phyloP scores from a whole-genome alignment of 2,888 invertebrate genomes.

The Melipona bicolor region DNA sequence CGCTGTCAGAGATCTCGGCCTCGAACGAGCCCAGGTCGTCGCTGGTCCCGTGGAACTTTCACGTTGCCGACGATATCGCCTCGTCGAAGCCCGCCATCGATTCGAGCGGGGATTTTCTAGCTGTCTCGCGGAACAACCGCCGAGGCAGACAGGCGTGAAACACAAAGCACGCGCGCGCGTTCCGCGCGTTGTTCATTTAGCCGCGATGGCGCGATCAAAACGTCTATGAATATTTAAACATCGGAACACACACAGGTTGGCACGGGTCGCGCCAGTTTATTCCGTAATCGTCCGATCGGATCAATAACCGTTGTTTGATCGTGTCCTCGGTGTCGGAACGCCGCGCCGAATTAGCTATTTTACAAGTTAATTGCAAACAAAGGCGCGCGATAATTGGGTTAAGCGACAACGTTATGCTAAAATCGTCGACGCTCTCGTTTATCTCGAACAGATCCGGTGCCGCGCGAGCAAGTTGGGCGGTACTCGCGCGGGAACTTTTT shows the following conservation, averaged over 20 bases:
- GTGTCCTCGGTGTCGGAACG: not conserved
- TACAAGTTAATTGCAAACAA: conserved; percentile 46
- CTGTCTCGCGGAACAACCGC: not conserved
- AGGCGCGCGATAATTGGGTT: conserved; percentile 28
- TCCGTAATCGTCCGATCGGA: conserved; percentile 15
- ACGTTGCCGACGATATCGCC: not conserved
- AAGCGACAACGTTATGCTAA: conserved; percentile 24
- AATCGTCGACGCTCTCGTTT: conserved; percentile 13
- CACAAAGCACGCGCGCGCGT: not conserved
- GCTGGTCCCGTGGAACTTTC: conserved; percentile 15
- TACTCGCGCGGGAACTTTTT: conserved; percentile 5
- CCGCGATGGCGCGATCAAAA: conserved; percentile 27
- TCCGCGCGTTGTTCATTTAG: not conserved
- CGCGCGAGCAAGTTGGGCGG: conserved; percentile 5
- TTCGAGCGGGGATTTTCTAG: not conserved
- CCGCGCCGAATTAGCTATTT: conserved; percentile 26
- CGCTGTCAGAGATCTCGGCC: conserved; percentile 25
- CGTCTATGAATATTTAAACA: conserved; percentile 44
- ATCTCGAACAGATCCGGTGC: not conserved
- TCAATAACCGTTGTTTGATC: conserved; percentile 28
- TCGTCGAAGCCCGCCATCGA: not conserved
- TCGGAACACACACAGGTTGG: conserved; percentile 3
- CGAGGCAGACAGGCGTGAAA: not conserved
- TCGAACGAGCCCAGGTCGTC: not conserved
- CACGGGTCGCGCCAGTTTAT: not conserved